Conservation (phyloP, 2,113 vertebrate genomes). For the Saccopteryx bilineata region DNA sequence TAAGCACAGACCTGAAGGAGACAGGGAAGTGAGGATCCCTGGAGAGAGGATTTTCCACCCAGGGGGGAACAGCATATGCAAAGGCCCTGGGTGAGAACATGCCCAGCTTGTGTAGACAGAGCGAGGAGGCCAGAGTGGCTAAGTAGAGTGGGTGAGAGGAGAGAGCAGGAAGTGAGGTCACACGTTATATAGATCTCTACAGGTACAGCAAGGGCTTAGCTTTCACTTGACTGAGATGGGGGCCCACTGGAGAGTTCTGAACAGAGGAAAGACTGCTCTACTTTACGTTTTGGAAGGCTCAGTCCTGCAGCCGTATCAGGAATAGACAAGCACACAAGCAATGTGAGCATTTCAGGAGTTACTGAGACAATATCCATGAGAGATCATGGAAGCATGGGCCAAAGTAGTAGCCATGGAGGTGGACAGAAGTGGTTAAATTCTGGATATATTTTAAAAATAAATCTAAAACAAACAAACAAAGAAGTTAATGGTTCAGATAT, state of each 20-base stretch:
- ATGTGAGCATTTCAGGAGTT: not conserved
- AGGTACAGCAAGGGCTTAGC: not conserved
- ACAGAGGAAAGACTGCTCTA: not conserved
- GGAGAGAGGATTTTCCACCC: not conserved
- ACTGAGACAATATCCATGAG: not conserved
- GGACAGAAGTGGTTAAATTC: not conserved
- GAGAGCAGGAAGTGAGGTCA: not conserved
- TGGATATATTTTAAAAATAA: not conserved
- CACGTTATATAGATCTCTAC: not conserved
- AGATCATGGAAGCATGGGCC: not conserved
- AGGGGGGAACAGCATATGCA: not conserved
- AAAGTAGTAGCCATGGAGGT: not conserved
- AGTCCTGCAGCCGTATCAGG: not conserved
- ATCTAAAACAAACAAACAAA: not conserved
- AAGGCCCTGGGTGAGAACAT: not conserved
- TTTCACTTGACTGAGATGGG: not conserved
- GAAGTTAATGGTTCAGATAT: not conserved
- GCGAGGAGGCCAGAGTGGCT: fast-evolving
- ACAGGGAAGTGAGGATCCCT: not conserved
- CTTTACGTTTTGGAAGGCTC: not conserved
- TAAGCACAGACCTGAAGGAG: not conserved
- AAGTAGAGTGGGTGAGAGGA: not conserved
- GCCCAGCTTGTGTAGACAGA: not conserved
- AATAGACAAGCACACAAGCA: not conserved
- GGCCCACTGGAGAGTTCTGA: not conserved